phyloP scores from a whole-genome alignment of 35 echinoderm and acorn worm genomes.

The Chiridota heheva region DNA sequence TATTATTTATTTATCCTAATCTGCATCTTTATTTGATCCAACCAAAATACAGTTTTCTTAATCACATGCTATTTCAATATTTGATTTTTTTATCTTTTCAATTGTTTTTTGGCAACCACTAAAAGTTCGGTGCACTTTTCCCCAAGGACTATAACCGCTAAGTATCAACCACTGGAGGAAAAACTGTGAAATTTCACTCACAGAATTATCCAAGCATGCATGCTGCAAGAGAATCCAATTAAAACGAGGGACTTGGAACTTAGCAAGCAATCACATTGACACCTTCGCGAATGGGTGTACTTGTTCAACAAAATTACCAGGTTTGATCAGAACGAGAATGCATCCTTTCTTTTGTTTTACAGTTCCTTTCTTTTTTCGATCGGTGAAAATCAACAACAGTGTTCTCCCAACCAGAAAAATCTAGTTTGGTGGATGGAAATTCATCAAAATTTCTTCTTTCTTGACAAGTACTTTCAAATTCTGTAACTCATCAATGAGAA shows the following conservation, averaged over 20 bases:
- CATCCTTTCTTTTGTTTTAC: neutral
- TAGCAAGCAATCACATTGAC: slow-evolving; percentile 45
- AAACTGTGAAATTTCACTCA: slow-evolving; percentile 59
- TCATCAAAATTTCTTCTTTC: too few species aligned
- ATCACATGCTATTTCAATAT: too few species aligned
- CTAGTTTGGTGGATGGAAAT: slow-evolving; percentile 40
- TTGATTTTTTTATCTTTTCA: too few species aligned
- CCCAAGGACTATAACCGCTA: slow-evolving; percentile 38
- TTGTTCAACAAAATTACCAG: slow-evolving; percentile 45
- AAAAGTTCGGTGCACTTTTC: slow-evolving; percentile 48
- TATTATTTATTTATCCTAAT: too few species aligned
- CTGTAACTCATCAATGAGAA: too few species aligned
- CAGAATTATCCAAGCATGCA: slow-evolving; percentile 54
- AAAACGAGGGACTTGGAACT: slow-evolving; percentile 49
- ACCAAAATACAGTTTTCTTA: too few species aligned
- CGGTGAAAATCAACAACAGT: neutral
- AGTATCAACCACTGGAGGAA: slow-evolving; percentile 31
- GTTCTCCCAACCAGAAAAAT: slow-evolving; percentile 44
- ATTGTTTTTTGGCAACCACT: too few species aligned
- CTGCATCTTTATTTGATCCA: too few species aligned
- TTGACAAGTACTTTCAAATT: too few species aligned
- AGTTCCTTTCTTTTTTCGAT: neutral
- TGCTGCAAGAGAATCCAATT: slow-evolving; percentile 60
- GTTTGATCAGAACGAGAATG: slow-evolving; percentile 11
- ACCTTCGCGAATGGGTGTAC: slow-evolving; percentile 50